A percentile compares a stretch with the other conserved stretches of the same genome.
Evolutionary conservation across 1,140 invertebrate genomes (phyloP).

Genomic region (Campoletis sonorensis): DNA sequence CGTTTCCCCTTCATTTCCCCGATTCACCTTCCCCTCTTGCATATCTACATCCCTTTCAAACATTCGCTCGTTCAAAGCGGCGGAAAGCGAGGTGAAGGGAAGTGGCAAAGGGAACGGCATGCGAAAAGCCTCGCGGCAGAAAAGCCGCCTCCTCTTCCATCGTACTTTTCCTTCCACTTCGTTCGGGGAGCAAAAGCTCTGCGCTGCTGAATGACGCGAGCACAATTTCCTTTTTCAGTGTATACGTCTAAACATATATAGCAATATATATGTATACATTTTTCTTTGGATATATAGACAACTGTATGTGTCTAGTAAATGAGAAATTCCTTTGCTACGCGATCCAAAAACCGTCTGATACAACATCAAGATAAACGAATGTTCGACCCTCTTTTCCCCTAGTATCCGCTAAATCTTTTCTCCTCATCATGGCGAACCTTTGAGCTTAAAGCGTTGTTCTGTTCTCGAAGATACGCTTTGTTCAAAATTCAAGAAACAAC

Average conservation of each 20-base stretch:
- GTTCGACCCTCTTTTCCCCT: not conserved
- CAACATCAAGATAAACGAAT: not conserved
- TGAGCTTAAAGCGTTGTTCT: too few species aligned
- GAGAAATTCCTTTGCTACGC: constrained; percentile 26
- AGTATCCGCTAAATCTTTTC: not conserved
- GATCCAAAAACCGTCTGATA: not conserved
- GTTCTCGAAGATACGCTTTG: not conserved
- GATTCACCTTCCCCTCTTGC: not conserved
- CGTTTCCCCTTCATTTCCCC: not conserved
- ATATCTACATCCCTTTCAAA: constrained; percentile 18
- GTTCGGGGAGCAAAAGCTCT: constrained; percentile 16
- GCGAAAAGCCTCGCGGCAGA: constrained; percentile 29
- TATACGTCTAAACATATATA: not conserved
- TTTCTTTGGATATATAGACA: not conserved
- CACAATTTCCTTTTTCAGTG: constrained; percentile 6
- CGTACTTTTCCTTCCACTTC: constrained; percentile 14
- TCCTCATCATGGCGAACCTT: not conserved
- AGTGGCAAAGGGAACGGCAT: constrained; percentile 29
- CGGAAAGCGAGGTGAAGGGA: constrained; percentile 2
- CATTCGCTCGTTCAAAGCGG: constrained; percentile 1
- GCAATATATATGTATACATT: not conserved
- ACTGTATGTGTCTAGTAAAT: constrained; percentile 5
- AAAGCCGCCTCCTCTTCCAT: constrained; percentile 29
- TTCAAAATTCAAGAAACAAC: too few species aligned
- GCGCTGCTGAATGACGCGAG: constrained; percentile 25